Base-by-base conservation (phyloP, 1,140 invertebrate genomes). In the Aethina tumida region DNA sequence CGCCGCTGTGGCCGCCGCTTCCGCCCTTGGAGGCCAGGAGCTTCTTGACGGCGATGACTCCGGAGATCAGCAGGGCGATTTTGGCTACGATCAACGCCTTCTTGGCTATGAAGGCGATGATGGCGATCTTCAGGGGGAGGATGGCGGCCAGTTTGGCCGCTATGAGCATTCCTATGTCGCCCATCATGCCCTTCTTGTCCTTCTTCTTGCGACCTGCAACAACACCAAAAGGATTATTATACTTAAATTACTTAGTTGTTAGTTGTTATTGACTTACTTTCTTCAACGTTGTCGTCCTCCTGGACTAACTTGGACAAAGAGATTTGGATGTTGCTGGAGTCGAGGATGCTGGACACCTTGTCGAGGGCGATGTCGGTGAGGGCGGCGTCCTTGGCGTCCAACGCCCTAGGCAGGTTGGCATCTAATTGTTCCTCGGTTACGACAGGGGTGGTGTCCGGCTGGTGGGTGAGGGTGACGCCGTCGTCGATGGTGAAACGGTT, bases 121-220 rank as follows among this genome's bases (percentile, higher is more conserved):
- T 78, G 21, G 77, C 80, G 52, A 84, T 81, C 1, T 77, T 78
- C 0, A 83, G 56, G 0, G 80, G 80, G 8, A 84, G 67, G 66
- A 83, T 62, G 1, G 77, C 76, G 0, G 74, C 78, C 71, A 81
- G 73, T 58, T 83, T 84, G 67, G 79, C 79, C 0, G 74, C 77
- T 39, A 81, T 70, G 0, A 78, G 80, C 77, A 81, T 82, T 72
- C 81, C 78, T 75, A 84, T 82, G 69, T 81, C 81, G 14, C 76
- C 72, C 75, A 84, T 82, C 79, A 84, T 84, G 43, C 82, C 81
- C 70, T 82, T 84, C 77, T 80, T 79, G n/a, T n/a, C n/a, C n/a
- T n/a, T n/a, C n/a, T n/a, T n/a, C n/a, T n/a, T n/a, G 41, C 77
- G 71, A 47, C 79, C 76, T 77, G 60, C 31, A 65, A n/a, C n/a